Conservation (phyloP, 2,888 invertebrate species). For the Nasonia oneida region DNA sequence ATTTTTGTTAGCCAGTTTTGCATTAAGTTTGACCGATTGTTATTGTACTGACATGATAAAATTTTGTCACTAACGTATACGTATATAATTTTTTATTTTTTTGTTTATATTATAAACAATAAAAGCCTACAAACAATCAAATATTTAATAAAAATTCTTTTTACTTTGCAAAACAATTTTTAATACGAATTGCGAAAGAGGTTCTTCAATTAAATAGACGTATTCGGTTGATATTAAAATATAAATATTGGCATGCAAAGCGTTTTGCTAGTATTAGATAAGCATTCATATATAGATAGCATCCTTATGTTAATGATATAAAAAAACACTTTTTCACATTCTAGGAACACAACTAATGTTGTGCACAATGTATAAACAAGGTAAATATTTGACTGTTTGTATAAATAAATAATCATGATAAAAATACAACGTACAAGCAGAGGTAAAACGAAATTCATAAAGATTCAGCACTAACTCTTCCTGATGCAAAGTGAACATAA, state of each 20-base stretch:
- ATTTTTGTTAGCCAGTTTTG: constrained; percentile 36
- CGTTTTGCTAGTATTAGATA: constrained; percentile 38
- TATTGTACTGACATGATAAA: constrained; percentile 22
- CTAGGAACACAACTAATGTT: neutral
- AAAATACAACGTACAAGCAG: constrained; percentile 44
- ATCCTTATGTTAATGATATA: neutral
- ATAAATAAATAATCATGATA: constrained; percentile 38
- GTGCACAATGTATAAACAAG: constrained; percentile 8
- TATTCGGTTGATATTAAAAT: neutral
- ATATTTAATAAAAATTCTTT: constrained; percentile 24
- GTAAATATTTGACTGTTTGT: constrained; percentile 56
- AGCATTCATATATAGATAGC: constrained; percentile 15
- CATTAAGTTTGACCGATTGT: constrained; percentile 36
- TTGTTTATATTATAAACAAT: neutral
- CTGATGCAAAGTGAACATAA: neutral
- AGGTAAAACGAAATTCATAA: constrained; percentile 20
- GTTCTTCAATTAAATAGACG: constrained; percentile 1
- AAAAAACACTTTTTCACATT: neutral
- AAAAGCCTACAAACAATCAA: constrained; percentile 51
- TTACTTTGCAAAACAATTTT: neutral
- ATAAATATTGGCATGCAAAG: constrained; percentile 49
- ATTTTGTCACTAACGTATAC: neutral
- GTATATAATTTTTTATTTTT: neutral
- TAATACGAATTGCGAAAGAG: neutral
- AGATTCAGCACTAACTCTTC: constrained; percentile 19